Percentiles rank a stretch among this genome's conserved stretches.
phyloP scores from a whole-genome alignment of 2,797 vertebrate species.

The Gadopsis marmoratus region DNA sequence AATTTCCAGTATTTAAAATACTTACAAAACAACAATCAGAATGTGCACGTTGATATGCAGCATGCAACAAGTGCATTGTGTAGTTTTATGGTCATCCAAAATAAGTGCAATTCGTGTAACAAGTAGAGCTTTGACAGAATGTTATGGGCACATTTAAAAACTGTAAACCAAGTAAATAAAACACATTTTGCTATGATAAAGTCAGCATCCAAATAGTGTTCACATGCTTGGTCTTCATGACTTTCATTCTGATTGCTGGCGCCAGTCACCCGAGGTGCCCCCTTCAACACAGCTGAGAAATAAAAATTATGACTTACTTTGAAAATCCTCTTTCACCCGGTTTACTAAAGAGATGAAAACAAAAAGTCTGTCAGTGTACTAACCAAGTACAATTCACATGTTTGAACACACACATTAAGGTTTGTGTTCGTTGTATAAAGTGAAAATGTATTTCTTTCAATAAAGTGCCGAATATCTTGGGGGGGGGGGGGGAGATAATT shows the following conservation, averaged over 20 bases:
- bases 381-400: not conserved
- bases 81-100: not conserved
- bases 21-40: not conserved
- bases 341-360: conserved; percentile 67
- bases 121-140: not conserved
- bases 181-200: not conserved
- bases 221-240: not conserved
- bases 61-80: no score
- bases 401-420: not conserved
- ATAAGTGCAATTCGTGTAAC: not conserved
- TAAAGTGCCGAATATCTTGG: no score
- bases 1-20: not conserved
- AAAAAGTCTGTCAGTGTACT: conserved; percentile 19
- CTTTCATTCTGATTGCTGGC: not conserved
- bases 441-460: no score
- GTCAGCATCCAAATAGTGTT: not conserved
- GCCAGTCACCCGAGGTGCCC: not conserved
- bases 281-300: not conserved
- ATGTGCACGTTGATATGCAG: no score
- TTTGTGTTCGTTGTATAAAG: no score
- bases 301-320: conserved; percentile 61
- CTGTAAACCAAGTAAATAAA: not conserved
- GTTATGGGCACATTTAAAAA: not conserved
- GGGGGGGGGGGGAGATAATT: no score
- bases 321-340: conserved; percentile 77